Conservation (phyloP, 2,888 invertebrate species). For the Dusona sp. region DNA sequence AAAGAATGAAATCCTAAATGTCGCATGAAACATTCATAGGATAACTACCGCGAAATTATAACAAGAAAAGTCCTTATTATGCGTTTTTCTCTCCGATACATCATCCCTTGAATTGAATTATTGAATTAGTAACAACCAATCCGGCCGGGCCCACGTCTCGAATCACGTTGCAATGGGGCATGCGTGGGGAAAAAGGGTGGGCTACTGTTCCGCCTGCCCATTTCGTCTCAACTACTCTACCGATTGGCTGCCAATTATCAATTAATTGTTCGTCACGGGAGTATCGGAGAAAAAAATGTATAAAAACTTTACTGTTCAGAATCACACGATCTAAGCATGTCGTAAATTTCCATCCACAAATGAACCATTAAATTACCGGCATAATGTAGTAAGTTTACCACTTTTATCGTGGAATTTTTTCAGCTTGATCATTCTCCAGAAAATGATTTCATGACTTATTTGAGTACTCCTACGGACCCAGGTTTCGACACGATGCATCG, state of each 20-base stretch:
- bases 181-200: too few species aligned
- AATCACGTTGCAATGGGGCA: too few species aligned
- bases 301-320: background rate
- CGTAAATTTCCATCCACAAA: background rate
- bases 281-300: background rate
- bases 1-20: slow-evolving; percentile 2
- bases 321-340: background rate
- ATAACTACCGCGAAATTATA: background rate
- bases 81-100: too few species aligned
- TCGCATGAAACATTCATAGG: background rate
- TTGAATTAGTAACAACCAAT: too few species aligned
- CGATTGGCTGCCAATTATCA: background rate
- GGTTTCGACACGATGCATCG: slow-evolving; percentile 88
- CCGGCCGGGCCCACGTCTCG: too few species aligned
- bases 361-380: background rate
- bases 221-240: too few species aligned
- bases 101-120: too few species aligned
- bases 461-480: slow-evolving; percentile 85
- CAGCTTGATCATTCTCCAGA: slow-evolving; percentile 74
- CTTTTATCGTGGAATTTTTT: background rate
- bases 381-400: background rate
- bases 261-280: background rate
- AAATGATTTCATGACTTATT: slow-evolving; percentile 82
- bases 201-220: too few species aligned
- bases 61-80: background rate